These are phyloP conservation scores for Brienomyrus brachyistius DNA, from an alignment of 2,113 vertebrate genomes.

Conservation along the genomic window DNA sequence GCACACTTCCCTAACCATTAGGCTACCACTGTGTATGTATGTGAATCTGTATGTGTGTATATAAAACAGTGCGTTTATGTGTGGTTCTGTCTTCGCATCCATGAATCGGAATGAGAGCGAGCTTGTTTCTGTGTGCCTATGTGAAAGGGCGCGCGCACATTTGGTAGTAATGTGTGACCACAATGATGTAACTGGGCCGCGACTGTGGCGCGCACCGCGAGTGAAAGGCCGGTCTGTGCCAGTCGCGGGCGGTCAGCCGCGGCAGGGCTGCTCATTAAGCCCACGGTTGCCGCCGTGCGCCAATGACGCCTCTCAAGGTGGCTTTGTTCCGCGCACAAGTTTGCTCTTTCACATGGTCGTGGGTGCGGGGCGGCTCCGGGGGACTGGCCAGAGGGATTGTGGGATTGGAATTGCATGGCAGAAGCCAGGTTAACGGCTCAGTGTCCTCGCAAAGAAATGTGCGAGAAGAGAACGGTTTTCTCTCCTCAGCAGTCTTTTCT, in stretches of 20 bases:
- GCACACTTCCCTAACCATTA: too few relatives aligned
- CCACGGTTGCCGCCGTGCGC: neutral
- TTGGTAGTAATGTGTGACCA: neutral
- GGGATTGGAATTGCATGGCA: slow-evolving; percentile 12
- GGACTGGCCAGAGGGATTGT: neutral
- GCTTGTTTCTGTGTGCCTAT: neutral
- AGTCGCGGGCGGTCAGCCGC: neutral
- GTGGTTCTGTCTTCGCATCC: neutral
- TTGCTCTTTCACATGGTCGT: slow-evolving; percentile 20
- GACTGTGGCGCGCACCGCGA: neutral
- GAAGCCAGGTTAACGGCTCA: neutral
- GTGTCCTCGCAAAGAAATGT: slow-evolving; percentile 10
- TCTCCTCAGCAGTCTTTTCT: neutral
- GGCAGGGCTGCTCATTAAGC: neutral
- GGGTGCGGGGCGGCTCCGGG: neutral
- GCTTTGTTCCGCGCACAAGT: slow-evolving; percentile 25
- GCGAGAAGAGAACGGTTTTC: slow-evolving; percentile 2
- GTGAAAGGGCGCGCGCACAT: neutral
- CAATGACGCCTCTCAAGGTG: neutral
- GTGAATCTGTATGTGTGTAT: neutral
- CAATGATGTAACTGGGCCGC: neutral
- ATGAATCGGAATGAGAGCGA: neutral
- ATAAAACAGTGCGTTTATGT: neutral
- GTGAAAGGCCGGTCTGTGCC: neutral
- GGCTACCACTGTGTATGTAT: neutral